A percentile compares a stretch with the other conserved stretches of the same genome.
phyloP scores from a whole-genome alignment of 2,113 vertebrate species.

The Phylloscopus whistleri region DNA sequence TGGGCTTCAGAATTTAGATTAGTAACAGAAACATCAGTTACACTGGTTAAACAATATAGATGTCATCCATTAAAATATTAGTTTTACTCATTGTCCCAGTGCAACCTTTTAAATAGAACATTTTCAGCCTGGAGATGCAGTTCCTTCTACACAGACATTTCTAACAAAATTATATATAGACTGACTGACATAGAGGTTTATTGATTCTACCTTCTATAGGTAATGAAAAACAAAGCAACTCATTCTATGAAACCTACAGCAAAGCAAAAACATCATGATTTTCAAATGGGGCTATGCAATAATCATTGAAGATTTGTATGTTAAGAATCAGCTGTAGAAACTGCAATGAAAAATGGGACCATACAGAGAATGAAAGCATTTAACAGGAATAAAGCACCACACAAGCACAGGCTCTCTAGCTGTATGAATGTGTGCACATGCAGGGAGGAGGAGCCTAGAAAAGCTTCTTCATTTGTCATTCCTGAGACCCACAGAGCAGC shows the following conservation, averaged over 20 bases:
- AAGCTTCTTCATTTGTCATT: background rate
- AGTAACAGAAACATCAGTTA: conserved; percentile 50
- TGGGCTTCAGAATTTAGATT: conserved; percentile 52
- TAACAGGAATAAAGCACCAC: background rate
- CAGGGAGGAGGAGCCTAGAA: background rate
- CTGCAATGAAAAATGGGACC: background rate
- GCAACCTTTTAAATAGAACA: conserved; percentile 42
- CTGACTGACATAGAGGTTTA: background rate
- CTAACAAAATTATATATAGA: conserved; percentile 12
- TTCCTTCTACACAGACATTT: conserved; percentile 1
- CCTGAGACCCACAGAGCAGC: background rate
- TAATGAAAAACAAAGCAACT: conserved; percentile 11
- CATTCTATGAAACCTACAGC: background rate
- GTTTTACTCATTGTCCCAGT: conserved; percentile 50
- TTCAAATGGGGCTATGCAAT: background rate
- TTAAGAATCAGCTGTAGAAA: background rate
- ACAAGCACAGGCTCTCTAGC: background rate
- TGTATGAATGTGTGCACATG: background rate
- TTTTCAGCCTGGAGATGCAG: background rate
- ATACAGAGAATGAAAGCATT: background rate
- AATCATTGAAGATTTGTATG: background rate
- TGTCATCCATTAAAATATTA: conserved; percentile 60
- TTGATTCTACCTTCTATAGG: conserved; percentile 7
- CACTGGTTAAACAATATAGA: conserved; percentile 60
- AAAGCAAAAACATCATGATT: background rate